Base-by-base conservation (phyloP, 2,888 invertebrate species). In the Eudiplozoon nipponicum region DNA sequence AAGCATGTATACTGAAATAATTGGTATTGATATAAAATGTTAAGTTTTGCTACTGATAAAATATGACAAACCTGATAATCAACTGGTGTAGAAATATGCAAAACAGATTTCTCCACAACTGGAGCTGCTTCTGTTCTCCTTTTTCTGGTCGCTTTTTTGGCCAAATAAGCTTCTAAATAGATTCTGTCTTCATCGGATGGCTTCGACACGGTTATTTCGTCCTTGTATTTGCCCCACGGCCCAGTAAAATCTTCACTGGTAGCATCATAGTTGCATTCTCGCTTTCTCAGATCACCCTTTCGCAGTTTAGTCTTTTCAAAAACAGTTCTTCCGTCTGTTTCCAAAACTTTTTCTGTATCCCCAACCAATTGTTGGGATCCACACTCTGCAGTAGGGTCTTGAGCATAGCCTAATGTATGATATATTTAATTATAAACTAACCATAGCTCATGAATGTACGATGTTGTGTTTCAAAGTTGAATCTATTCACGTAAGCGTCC, bases 381-480 rank as follows among this genome's bases (percentile, higher is more conserved):
- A 34, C 48, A 47, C 49, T 72, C 73, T 0, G 74, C 70, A 0
- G 80, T 74, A 0, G 90, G 90, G 62, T 90, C 86, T 45, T 81
- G 56, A 0, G 90, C 90, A 62, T 77, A 81, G 2, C 84, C 60
- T 60, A 42, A 11, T 45, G 43, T 33, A 38, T 15, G 40, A 51
- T 29, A 51, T 46, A 11, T 51, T 1, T 17, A 33, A 31, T 26
- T 31, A 28, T 22, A n/a, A 43, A 45, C 50, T 47, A 52, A 67
- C 69, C 84, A 53, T 73, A 84, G 54, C 80, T 81, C 37, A 53
- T 70, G 56, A 90, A 90, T 15, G 84, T 86, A 50, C 80, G 62
- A 42, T 86, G 65, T 54, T 90, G 84, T 55, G 76, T 78, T 58
- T 90, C 90, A 66, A 90, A 90, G 51, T 84, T 77, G 59, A 94